Percentiles rank a stretch among this genome's conserved stretches.
These are phyloP conservation scores for Seriola dumerili DNA, from an alignment of 2,113 vertebrate species.

Conservation along the genomic window DNA sequence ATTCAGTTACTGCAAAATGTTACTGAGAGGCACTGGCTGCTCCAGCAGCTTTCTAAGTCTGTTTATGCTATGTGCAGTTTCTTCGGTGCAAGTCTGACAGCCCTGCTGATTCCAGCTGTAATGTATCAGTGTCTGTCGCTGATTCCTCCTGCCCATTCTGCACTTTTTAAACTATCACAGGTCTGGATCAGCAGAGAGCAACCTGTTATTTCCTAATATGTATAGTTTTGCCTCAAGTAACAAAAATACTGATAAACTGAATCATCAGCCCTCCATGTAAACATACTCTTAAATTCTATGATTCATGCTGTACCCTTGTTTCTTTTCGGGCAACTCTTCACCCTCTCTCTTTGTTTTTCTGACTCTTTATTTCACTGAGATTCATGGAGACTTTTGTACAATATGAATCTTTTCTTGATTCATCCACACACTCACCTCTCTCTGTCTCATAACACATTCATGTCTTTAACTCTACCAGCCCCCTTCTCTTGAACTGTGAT, in stretches of 20 bases:
- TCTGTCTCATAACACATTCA: constrained; percentile 23
- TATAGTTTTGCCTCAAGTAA: constrained; percentile 35
- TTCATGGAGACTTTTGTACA: constrained; percentile 8
- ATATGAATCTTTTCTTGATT: not conserved
- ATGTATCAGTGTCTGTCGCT: constrained; percentile 20
- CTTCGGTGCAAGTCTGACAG: not conserved
- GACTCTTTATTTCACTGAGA: constrained; percentile 1
- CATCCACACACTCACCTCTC: not conserved
- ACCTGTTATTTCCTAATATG: constrained; percentile 36
- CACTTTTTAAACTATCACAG: constrained; percentile 11
- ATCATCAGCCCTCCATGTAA: constrained; percentile 33
- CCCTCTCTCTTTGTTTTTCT: constrained; percentile 8
- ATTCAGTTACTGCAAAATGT: not conserved
- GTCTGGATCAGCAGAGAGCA: constrained; percentile 24
- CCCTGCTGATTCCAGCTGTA: constrained; percentile 36
- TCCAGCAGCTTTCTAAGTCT: not conserved
- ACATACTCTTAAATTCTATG: constrained; percentile 8
- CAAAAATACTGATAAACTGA: constrained; percentile 27
- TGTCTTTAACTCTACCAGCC: constrained; percentile 10
- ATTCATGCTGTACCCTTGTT: constrained; percentile 27
- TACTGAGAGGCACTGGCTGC: constrained; percentile 6
- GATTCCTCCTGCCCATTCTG: constrained; percentile 30
- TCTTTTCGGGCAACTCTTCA: constrained; percentile 3
- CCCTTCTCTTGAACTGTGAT: constrained; percentile 48
- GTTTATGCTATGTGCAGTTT: not conserved